Evolutionary conservation across 1,140 invertebrate species (phyloP), one percentile per base, ranked within the genome.

Genomic region (Magallana gigas): DNA sequence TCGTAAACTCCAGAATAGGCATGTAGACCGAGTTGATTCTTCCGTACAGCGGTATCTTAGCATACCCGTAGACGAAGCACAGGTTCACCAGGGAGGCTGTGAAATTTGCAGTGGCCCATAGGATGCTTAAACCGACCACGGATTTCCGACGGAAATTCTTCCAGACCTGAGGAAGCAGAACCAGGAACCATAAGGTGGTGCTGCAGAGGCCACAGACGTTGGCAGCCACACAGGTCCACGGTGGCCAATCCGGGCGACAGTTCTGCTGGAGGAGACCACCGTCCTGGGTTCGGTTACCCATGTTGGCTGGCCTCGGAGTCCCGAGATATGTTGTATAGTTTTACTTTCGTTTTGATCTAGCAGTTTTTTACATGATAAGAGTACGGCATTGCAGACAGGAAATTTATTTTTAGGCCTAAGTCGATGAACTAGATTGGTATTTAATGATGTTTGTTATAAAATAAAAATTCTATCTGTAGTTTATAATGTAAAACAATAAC

Each of bases 101-200:
- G 57, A 92, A 92, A 64, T 92, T 92, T 1, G 89, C 89, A 48
- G 91, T 90, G 7, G 90, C 91, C 91, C 91, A 91, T 14, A 91
- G 60, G 3, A 91, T 86, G 48, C 90, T 90, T 0, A 91, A 83
- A 18, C 92, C 92, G 36, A 56, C 81, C 5, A 92, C 91, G 4
- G 91, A 92, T 56, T 90, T 91, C 57, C 90, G 89, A 9, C 90
- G 90, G 85, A 92, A 92, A 84, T 92, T 92, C 64, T 91, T 90
- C 87, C 88, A 91, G 5, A 92, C 89, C 83, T 92, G 91, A 6
- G 92, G 92, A 58, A 92, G 85, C 7, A 92, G 85, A 36, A 92
- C 92, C 0, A 92, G 62, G 56, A 92, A 92, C 90, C 92, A 92
- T 1, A 92, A 64, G 8, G 90, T 87, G 6, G 91, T 92, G 59